These are phyloP conservation scores for Bombyx mori DNA, from an alignment of 1,140 invertebrate genomes.

Conservation along the genomic window ASM3026992v2 NC_085124.1:4074501-4075000, in stretches of 20 bases:
- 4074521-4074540: too few relatives aligned
- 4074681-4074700: neutral
- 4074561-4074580: too few relatives aligned
- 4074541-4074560: too few relatives aligned
- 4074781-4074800: too few relatives aligned
- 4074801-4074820: slow-evolving; percentile 18
- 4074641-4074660: too few relatives aligned
- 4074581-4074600: too few relatives aligned
- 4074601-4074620: too few relatives aligned
- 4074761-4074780: neutral
- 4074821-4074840: slow-evolving; percentile 8
- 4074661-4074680: neutral
- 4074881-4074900: slow-evolving; percentile 50
- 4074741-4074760: neutral
- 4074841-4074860: too few relatives aligned
- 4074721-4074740: neutral
- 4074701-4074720: neutral
- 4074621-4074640: too few relatives aligned
- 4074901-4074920: slow-evolving; percentile 48
- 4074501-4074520: too few relatives aligned
- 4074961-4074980: slow-evolving; percentile 65
- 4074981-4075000: slow-evolving; percentile 61
- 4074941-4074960: slow-evolving; percentile 53
- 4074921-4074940: slow-evolving; percentile 57
- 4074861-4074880: slow-evolving; percentile 22